Evolutionary conservation across 2,797 vertebrate genomes (phyloP).

Genomic region (Poeciliopsis infans): DNA sequence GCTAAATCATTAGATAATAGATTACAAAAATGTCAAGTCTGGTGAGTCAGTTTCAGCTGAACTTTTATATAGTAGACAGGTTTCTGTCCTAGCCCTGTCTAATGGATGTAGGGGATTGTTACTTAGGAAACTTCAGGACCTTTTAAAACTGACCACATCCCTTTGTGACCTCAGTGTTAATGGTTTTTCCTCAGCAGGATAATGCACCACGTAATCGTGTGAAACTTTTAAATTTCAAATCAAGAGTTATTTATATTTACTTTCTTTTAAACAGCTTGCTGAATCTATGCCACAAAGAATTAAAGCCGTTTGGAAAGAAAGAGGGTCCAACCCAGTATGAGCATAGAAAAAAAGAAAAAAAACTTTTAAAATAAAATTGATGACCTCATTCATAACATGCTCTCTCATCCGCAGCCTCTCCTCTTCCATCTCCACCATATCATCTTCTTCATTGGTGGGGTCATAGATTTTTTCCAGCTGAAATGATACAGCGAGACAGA

Average conservation of each 20-base stretch:
- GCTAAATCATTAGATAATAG: not conserved
- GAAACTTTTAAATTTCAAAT: not conserved
- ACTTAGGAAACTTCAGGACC: not conserved
- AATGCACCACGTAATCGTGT: not conserved
- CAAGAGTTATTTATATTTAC: not conserved
- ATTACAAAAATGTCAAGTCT: not conserved
- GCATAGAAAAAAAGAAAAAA: not conserved
- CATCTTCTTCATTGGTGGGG: slow-evolving; percentile 95
- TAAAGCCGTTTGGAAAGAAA: not conserved
- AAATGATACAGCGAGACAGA: slow-evolving; percentile 29
- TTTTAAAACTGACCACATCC: not conserved
- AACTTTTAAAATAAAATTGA: not conserved
- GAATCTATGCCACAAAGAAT: not conserved
- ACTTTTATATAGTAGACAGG: not conserved
- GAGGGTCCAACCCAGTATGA: not conserved
- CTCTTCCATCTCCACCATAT: slow-evolving; percentile 99
- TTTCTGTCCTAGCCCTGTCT: not conserved
- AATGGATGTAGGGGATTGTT: not conserved
- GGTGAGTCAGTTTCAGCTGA: not conserved
- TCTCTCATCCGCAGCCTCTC: slow-evolving; percentile 97
- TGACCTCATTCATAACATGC: slow-evolving; percentile 97
- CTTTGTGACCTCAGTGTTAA: not conserved
- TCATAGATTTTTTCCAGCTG: slow-evolving; percentile 98
- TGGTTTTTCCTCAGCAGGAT: not conserved
- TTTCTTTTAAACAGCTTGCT: too few relatives aligned